A percentile compares a stretch with the other conserved stretches of the same genome.
These are phyloP conservation scores for Pachycephala philippinensis DNA, from an alignment of 2,113 vertebrate genomes.

Conservation along the genomic window DNA sequence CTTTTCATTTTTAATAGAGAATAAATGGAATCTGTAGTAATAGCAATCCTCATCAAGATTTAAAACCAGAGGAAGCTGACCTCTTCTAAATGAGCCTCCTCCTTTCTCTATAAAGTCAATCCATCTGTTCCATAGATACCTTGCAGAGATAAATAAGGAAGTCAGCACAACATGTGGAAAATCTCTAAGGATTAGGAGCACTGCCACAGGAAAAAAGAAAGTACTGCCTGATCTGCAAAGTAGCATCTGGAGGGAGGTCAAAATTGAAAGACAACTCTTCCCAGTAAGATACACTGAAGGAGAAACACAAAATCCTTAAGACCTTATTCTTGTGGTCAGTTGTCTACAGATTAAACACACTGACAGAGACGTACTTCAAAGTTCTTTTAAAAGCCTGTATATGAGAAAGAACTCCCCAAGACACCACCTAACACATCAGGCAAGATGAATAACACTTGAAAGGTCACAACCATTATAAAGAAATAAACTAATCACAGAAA, in stretches of 20 bases:
- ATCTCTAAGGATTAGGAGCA: neutral
- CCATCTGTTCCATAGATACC: neutral
- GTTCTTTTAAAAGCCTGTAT: neutral
- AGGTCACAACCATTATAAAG: neutral
- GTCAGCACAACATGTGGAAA: neutral
- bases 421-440: neutral
- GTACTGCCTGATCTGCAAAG: slow-evolving; percentile 17
- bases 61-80: neutral
- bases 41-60: neutral
- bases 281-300: neutral
- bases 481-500: neutral
- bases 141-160: neutral
- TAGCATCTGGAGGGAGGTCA: slow-evolving; percentile 50
- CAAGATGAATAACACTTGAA: neutral
- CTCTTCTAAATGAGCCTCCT: neutral
- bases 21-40: slow-evolving; percentile 11
- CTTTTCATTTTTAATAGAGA: slow-evolving; percentile 19
- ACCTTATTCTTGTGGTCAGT: neutral
- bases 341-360: neutral
- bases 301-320: neutral
- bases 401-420: neutral
- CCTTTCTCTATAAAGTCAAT: neutral
- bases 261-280: neutral
- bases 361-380: neutral
- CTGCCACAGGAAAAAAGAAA: neutral